Conservation (phyloP, 1,140 invertebrate genomes). For the Grapholita molesta region DNA sequence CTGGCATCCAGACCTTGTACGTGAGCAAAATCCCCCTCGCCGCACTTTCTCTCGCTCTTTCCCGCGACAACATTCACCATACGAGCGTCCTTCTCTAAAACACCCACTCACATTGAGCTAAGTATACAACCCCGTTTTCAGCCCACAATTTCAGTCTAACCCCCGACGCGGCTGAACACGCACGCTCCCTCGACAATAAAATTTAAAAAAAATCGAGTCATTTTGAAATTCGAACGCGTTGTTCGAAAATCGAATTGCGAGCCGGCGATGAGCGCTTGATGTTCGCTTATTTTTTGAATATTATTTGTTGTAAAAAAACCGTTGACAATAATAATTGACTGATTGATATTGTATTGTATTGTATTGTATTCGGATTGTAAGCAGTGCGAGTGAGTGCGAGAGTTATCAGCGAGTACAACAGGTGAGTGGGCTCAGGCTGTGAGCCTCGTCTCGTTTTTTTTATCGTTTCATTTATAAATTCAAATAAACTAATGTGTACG, state of each 20-base stretch:
- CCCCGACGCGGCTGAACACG: conserved; percentile 27
- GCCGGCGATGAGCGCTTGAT: conserved; percentile 42
- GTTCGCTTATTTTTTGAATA: conserved; percentile 10
- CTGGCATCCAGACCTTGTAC: conserved; percentile 39
- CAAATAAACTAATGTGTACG: too few species aligned
- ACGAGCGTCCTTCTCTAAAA: conserved; percentile 29
- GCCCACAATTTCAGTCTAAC: conserved; percentile 48
- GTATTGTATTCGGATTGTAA: conserved; percentile 10
- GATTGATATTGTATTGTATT: not conserved
- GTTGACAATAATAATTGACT: conserved; percentile 13
- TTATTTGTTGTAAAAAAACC: not conserved
- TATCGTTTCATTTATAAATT: too few species aligned
- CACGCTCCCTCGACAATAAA: conserved; percentile 21
- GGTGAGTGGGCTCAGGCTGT: too few species aligned
- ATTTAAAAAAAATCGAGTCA: conserved; percentile 15
- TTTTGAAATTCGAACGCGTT: conserved; percentile 7
- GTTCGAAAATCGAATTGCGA: conserved; percentile 22
- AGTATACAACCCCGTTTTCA: conserved; percentile 47
- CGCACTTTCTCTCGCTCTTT: conserved; percentile 20
- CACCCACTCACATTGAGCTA: conserved; percentile 45
- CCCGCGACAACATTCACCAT: conserved; percentile 3
- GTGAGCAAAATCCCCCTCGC: conserved; percentile 36
- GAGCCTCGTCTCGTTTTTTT: too few species aligned
- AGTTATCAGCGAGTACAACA: not conserved
- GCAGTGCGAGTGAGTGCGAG: not conserved